Evolutionary conservation across 2,888 invertebrate genomes (phyloP), one percentile per base, ranked within the genome.

Genomic region (Apoda limacodes): DNA sequence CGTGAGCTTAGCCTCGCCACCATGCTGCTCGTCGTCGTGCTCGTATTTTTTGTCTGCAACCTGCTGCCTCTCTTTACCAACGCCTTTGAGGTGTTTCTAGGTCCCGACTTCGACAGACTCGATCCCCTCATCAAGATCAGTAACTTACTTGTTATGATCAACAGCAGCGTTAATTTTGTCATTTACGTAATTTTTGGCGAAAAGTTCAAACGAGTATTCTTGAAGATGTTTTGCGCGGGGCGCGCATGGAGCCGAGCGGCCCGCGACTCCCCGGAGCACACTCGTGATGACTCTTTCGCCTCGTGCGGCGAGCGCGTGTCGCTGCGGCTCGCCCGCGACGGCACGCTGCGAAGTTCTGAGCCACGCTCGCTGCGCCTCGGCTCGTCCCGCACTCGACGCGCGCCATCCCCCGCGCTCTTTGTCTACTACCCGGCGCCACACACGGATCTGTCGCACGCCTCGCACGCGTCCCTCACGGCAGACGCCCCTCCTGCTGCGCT

Each of bases 121-220:
- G 86, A 88, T 49, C 85, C 87, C 52, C 80, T 93, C 50, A 88
- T 93, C 30, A 89, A 91, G 55, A 84, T 86, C 20, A 93, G 92
- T 58, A 98, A 98, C 74, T 85, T 98, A 32, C 84, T 98, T 40
- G 96, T 98, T 33, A 97, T 95, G 41, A 88, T 98, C 63, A 98
- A 98, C 82, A 96, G 96, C 57, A 95, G 96, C 59, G 93, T 97
- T 40, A 98, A 98, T 76, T 98, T 98, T 67, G 88, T 98, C 43
- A 95, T 98, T 51, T 98, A 98, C 80, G 96, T 97, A 44, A 96
- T 96, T 45, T 97, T 98, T 66, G 98, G 98, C 2, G 94, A 97
- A 64, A 97, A 98, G 66, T 98, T 98, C 78, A 92, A 94, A 61
- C 83, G 92, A 39, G 86, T 95, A 43, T 93, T 95, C 66, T 72